These are phyloP conservation scores for Sebastes cheni DNA, from an alignment of 2,797 vertebrate species.

Conservation along the genomic window DNA sequence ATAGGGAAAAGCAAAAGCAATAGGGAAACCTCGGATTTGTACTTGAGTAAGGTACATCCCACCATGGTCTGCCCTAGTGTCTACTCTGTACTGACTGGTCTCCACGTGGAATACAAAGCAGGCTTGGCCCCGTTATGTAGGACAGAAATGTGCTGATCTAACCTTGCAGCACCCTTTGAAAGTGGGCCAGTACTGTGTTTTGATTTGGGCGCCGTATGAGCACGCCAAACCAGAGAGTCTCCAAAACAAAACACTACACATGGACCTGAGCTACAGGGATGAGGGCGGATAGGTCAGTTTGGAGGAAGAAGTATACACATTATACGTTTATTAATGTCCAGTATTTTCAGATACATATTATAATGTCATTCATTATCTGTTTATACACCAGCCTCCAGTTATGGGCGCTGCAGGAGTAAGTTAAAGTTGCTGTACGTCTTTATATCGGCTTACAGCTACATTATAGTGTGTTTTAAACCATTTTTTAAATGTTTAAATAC, in stretches of 20 bases:
- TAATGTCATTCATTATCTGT: neutral
- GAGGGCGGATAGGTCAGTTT: too few species aligned
- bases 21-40: neutral
- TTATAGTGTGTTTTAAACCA: too few species aligned
- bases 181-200: conserved; percentile 51
- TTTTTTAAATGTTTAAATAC: too few species aligned
- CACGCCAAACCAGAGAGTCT: neutral
- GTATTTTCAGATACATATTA: neutral
- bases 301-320: too few species aligned
- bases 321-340: too few species aligned
- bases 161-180: conserved; percentile 64
- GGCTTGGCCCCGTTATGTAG: conserved; percentile 39
- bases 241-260: neutral
- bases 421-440: neutral
- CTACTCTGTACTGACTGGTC: conserved; percentile 7
- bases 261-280: neutral
- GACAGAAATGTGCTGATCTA: conserved; percentile 66
- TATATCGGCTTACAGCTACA: too few species aligned
- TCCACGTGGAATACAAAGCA: conserved; percentile 56
- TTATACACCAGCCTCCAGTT: too few species aligned
- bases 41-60: neutral
- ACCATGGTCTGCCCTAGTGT: neutral
- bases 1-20: too few species aligned
- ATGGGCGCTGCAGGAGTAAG: neutral
- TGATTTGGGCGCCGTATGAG: conserved; percentile 28